These are phyloP conservation scores for Phengaris alcon DNA, from an alignment of 2,888 invertebrate species.

Conservation along the genomic window DNA sequence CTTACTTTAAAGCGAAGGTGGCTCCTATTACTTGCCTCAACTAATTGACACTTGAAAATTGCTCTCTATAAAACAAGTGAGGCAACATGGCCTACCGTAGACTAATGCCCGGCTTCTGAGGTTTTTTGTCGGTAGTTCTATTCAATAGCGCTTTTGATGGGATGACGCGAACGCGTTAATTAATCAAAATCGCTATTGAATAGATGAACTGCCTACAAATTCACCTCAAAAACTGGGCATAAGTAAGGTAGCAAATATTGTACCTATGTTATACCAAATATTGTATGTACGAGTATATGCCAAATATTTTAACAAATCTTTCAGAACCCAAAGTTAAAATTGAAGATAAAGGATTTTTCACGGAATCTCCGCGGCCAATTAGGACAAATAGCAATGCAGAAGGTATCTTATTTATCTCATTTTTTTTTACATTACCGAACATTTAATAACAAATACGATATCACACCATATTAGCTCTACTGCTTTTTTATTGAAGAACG, in stretches of 20 bases:
- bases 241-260: too few species aligned
- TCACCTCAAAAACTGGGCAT: too few species aligned
- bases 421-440: background rate
- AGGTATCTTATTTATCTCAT: slow-evolving; percentile 44
- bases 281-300: too few species aligned
- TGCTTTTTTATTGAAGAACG: too few species aligned
- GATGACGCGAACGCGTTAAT: too few species aligned
- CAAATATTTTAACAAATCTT: slow-evolving; percentile 35
- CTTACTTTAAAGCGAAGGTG: background rate
- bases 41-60: slow-evolving; percentile 1
- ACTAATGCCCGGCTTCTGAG: background rate
- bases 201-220: too few species aligned
- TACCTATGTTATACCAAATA: too few species aligned
- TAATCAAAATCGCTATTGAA: too few species aligned
- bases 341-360: slow-evolving; percentile 67
- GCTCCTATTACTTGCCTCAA: background rate
- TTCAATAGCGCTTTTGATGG: too few species aligned
- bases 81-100: background rate
- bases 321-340: slow-evolving; percentile 73
- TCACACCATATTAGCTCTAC: too few species aligned
- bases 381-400: slow-evolving; percentile 64
- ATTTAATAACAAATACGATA: background rate
- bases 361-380: slow-evolving; percentile 58
- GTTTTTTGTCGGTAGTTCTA: too few species aligned
- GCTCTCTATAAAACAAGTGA: background rate